Conservation (phyloP, 2,888 invertebrate genomes). For the Drosophila prolongata region DNA sequence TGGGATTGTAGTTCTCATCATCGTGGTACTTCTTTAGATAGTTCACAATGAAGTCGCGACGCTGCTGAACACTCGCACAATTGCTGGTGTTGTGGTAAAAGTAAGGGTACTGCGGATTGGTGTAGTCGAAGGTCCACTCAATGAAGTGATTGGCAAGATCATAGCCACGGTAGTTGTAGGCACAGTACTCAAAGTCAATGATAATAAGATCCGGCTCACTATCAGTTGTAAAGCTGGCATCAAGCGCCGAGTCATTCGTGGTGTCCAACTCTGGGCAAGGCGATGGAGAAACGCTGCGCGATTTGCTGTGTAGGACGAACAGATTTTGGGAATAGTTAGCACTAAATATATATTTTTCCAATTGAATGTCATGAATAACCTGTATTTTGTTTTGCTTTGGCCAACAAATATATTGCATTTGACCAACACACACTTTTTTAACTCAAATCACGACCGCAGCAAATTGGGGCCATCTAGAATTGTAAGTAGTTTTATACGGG, state of each 20-base stretch:
- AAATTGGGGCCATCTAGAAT: conserved; percentile 64
- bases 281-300: conserved; percentile 46
- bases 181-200: conserved; percentile 97
- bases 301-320: conserved; percentile 44
- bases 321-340: conserved; percentile 3
- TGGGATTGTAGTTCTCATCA: conserved; percentile 82
- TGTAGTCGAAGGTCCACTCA: conserved; percentile 96
- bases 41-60: conserved; percentile 78
- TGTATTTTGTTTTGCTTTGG: conserved; percentile 55
- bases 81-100: conserved; percentile 88
- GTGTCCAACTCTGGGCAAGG: conserved; percentile 70
- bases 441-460: conserved; percentile 70
- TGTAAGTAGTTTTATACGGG: conserved; percentile 65
- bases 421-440: conserved; percentile 45
- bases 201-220: conserved; percentile 88
- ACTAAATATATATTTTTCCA: conserved; percentile 5
- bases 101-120: conserved; percentile 90
- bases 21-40: conserved; percentile 81
- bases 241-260: conserved; percentile 80
- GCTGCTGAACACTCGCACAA: conserved; percentile 91
- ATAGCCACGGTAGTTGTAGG: conserved; percentile 96
- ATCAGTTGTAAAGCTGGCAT: conserved; percentile 70
- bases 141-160: conserved; percentile 97
- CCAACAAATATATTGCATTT: conserved; percentile 45
- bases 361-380: conserved; percentile 51